Conservation (phyloP, 2,797 vertebrate species). For the Hypotaenidia philippensis region DNA sequence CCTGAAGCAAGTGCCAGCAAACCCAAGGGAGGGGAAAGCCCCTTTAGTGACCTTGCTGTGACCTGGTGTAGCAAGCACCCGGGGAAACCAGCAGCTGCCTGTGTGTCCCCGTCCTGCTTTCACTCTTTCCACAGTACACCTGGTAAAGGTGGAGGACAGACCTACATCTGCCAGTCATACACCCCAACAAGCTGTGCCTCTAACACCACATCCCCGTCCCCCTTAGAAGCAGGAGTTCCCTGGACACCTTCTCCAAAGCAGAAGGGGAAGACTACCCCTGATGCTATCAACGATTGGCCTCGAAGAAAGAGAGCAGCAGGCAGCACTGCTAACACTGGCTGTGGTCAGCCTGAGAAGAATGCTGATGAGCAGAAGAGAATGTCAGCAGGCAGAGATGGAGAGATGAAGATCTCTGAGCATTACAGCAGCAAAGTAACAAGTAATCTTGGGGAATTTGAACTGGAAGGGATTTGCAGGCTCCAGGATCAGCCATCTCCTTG, state of each 20-base stretch:
- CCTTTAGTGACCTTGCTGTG: slow-evolving; percentile 20
- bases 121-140: slow-evolving; percentile 85
- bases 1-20: neutral
- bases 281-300: slow-evolving; percentile 93
- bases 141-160: slow-evolving; percentile 87
- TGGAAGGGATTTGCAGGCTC: slow-evolving; percentile 88
- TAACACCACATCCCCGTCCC: slow-evolving; percentile 80
- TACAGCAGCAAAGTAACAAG: neutral
- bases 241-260: slow-evolving; percentile 91
- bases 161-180: slow-evolving; percentile 93
- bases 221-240: slow-evolving; percentile 73
- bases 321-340: neutral
- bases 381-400: slow-evolving; percentile 46
- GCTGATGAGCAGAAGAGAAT: slow-evolving; percentile 53
- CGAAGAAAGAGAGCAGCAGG: slow-evolving; percentile 88
- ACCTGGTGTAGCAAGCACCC: slow-evolving; percentile 79
- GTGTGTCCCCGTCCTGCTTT: slow-evolving; percentile 83
- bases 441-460: slow-evolving; percentile 84
- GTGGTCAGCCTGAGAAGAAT: slow-evolving; percentile 45
- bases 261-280: slow-evolving; percentile 87
- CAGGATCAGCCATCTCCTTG: slow-evolving; percentile 76
- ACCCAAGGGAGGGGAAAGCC: slow-evolving; percentile 53
- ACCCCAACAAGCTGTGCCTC: slow-evolving; percentile 87
- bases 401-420: neutral
- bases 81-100: slow-evolving; percentile 77